These are phyloP conservation scores for Agonopterix subpropinquella DNA, from an alignment of 2,888 invertebrate species.

Conservation along the genomic window DNA sequence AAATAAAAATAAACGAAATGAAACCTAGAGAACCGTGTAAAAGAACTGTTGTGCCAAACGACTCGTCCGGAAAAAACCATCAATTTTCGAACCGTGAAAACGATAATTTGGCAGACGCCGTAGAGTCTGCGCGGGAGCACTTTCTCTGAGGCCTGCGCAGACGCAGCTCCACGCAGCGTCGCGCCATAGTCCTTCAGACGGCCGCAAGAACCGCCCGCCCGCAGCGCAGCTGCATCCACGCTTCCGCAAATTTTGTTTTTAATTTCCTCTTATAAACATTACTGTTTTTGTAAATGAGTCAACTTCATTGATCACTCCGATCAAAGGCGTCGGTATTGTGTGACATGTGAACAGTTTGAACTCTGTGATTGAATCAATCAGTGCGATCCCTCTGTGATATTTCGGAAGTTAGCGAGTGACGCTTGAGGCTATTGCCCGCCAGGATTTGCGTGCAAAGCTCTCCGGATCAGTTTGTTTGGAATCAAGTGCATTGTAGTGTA, in stretches of 20 bases:
- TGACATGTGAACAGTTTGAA: constrained; percentile 3
- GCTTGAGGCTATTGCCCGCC: constrained; percentile 37
- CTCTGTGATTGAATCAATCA: constrained; percentile 3
- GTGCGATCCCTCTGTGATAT: constrained; percentile 20
- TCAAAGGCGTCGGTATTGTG: constrained; percentile 2
- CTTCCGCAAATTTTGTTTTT: constrained; percentile 19
- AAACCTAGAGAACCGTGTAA: too few species aligned
- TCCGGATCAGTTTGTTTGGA: constrained; percentile 26
- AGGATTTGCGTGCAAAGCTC: constrained; percentile 24
- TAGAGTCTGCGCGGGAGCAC: constrained; percentile 68
- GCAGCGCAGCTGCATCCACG: constrained; percentile 27
- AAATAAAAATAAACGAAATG: too few species aligned
- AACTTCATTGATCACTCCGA: constrained; percentile 19
- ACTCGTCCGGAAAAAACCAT: constrained; percentile 60
- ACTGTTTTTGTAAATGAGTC: constrained; percentile 21
- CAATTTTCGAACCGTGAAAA: constrained; percentile 65
- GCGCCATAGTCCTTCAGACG: constrained; percentile 50
- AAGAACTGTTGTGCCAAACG: constrained; percentile 35
- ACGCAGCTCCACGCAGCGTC: constrained; percentile 34
- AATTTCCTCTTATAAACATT: constrained; percentile 11
- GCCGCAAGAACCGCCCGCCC: constrained; percentile 51
- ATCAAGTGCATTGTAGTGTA: constrained; percentile 44
- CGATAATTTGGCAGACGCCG: constrained; percentile 68
- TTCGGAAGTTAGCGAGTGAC: constrained; percentile 34
- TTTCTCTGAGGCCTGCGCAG: constrained; percentile 70